Percentiles rank a stretch among this genome's conserved stretches.
Evolutionary conservation across 2,797 vertebrate genomes (phyloP).

Genomic region (Lagocephalus sceleratus): DNA sequence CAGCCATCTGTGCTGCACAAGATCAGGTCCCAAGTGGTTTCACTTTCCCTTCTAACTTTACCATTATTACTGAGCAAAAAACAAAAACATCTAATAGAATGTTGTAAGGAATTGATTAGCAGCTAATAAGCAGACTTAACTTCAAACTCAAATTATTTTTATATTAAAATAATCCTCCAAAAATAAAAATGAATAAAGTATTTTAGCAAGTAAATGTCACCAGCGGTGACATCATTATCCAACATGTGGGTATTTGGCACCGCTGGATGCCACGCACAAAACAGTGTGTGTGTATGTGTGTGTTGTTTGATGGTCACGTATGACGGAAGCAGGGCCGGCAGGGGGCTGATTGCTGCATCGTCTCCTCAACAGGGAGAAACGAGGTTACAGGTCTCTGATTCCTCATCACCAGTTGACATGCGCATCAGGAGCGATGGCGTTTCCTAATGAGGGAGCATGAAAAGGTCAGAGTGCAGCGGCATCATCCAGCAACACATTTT

Average conservation of each 20-base stretch:
- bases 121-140: no score
- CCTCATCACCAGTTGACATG: conserved; percentile 42
- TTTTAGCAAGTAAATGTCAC: no score
- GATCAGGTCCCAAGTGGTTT: no score
- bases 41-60: background rate
- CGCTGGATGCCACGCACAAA: no score
- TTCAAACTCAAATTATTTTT: no score
- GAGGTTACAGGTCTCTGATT: conserved; percentile 45
- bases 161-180: no score
- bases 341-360: conserved; percentile 54
- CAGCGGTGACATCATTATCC: no score
- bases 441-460: conserved; percentile 43
- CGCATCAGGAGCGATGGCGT: conserved; percentile 31
- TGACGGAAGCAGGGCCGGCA: conserved; percentile 51
- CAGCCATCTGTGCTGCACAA: no score
- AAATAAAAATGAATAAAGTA: no score
- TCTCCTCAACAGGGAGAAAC: conserved; percentile 20
- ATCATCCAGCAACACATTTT: conserved; percentile 19
- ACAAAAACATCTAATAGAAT: background rate
- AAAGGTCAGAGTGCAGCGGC: conserved; percentile 39
- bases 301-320: conserved; percentile 26
- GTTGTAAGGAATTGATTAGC: no score
- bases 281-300: conserved; percentile 27
- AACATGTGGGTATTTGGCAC: no score
- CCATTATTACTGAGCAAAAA: background rate